Conservation (phyloP, 2,797 vertebrate species). For the Spinibarbus caldwelli region DNA sequence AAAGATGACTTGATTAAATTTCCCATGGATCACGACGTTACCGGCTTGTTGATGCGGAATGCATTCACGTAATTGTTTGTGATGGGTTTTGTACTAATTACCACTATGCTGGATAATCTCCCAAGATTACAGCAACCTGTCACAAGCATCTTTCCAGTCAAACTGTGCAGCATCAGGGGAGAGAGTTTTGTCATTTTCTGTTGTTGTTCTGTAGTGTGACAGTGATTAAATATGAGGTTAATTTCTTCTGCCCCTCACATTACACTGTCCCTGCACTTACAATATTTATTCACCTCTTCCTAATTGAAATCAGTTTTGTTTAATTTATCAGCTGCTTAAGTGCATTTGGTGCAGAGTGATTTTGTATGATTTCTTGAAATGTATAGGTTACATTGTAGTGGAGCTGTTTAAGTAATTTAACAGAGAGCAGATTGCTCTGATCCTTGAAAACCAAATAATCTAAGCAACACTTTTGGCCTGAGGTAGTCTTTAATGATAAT, state of each 20-base stretch:
- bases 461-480: not conserved
- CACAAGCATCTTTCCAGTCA: conserved; percentile 73
- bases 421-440: not conserved
- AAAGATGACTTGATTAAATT: conserved; percentile 74
- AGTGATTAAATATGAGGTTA: conserved; percentile 67
- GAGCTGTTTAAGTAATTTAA: not conserved
- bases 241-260: conserved; percentile 77
- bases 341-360: conserved; percentile 71
- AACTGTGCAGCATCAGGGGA: conserved; percentile 35
- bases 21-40: conserved; percentile 70
- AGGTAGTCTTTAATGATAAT: not conserved
- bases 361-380: conserved; percentile 65
- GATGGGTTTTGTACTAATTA: conserved; percentile 80
- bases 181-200: conserved; percentile 54
- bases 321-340: conserved; percentile 76
- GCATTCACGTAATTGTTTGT: conserved; percentile 74
- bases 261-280: conserved; percentile 81
- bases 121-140: conserved; percentile 81
- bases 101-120: conserved; percentile 80
- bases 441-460: not conserved
- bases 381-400: not conserved
- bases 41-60: conserved; percentile 72
- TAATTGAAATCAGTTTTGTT: conserved; percentile 87
- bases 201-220: conserved; percentile 47
- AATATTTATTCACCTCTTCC: conserved; percentile 62